Percentiles rank a stretch among this genome's conserved stretches.
Conservation (phyloP, 2,888 invertebrate genomes). For the Elegia similella region DNA sequence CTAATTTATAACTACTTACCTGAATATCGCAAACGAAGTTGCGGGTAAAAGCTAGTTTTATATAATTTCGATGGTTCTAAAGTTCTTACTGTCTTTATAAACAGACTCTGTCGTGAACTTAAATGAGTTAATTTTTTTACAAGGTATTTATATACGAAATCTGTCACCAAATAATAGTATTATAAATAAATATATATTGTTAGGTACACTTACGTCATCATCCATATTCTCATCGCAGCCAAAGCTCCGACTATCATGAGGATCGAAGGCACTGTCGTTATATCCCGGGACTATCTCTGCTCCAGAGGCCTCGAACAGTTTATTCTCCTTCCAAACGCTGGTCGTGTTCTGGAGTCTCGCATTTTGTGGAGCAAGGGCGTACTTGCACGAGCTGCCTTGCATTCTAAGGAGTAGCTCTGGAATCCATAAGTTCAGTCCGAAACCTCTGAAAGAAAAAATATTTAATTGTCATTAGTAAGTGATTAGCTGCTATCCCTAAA, state of each 20-base stretch:
- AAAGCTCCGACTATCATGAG: conserved; percentile 32
- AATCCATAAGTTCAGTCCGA: conserved; percentile 88
- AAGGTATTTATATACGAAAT: too few species aligned
- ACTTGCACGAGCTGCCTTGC: conserved; percentile 62
- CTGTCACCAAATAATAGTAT: too few species aligned
- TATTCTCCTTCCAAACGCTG: conserved; percentile 64
- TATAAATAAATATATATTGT: background rate
- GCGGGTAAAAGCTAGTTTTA: too few species aligned
- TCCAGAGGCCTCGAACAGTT: conserved; percentile 63
- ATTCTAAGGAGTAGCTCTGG: conserved; percentile 87
- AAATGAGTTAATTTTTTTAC: too few species aligned
- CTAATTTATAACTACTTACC: too few species aligned
- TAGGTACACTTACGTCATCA: conserved; percentile 51
- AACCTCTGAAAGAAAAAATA: conserved; percentile 76
- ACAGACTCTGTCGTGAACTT: too few species aligned
- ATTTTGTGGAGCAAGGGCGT: conserved; percentile 51
- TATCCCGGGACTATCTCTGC: conserved; percentile 35
- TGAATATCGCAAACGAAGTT: too few species aligned
- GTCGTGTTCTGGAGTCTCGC: conserved; percentile 49
- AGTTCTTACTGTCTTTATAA: too few species aligned
- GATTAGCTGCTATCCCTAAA: too few species aligned
- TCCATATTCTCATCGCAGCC: conserved; percentile 57
- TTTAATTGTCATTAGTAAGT: too few species aligned
- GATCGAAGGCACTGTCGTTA: conserved; percentile 39
- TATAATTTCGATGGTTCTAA: too few species aligned